Evolutionary conservation across 2,797 vertebrate genomes (phyloP).

Genomic region (Odontamblyopus rebecca): DNA sequence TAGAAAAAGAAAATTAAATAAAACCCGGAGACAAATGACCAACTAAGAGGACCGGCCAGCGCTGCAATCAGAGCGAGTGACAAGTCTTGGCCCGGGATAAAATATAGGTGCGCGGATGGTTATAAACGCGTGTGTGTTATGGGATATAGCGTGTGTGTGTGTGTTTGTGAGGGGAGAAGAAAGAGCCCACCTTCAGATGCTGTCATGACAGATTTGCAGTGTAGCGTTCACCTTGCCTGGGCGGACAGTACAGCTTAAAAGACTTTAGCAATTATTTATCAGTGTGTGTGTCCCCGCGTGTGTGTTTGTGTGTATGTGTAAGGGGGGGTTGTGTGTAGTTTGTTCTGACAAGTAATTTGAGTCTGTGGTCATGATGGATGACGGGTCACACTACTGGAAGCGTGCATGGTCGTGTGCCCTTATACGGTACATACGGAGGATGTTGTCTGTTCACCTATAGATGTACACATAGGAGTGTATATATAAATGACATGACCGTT

Average conservation of each 20-base stretch:
- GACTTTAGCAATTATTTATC: conserved; percentile 71
- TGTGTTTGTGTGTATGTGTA: conserved; percentile 12
- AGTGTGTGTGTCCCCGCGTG: neutral
- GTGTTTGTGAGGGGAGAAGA: conserved; percentile 42
- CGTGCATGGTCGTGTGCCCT: neutral
- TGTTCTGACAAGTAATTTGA: conserved; percentile 69
- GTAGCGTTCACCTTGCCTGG: conserved; percentile 62
- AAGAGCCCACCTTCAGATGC: conserved; percentile 53
- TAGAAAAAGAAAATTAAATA: conserved; percentile 59
- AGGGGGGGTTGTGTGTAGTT: conserved; percentile 33
- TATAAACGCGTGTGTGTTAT: conserved; percentile 1
- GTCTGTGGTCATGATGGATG: conserved; percentile 51
- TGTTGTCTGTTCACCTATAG: conserved; percentile 17
- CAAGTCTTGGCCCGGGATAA: conserved; percentile 42
- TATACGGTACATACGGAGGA: conserved; percentile 16
- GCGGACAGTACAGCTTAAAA: conserved; percentile 66
- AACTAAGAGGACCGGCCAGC: conserved; percentile 49
- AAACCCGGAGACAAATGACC: conserved; percentile 61
- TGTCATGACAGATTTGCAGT: conserved; percentile 72
- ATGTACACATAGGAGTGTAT: neutral
- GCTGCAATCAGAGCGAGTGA: conserved; percentile 54
- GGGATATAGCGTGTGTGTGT: neutral
- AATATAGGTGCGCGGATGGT: conserved; percentile 20
- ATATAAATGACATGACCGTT: neutral
- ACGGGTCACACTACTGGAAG: conserved; percentile 38